Conservation (phyloP, 2,797 vertebrate genomes). For the Lemur catta region DNA sequence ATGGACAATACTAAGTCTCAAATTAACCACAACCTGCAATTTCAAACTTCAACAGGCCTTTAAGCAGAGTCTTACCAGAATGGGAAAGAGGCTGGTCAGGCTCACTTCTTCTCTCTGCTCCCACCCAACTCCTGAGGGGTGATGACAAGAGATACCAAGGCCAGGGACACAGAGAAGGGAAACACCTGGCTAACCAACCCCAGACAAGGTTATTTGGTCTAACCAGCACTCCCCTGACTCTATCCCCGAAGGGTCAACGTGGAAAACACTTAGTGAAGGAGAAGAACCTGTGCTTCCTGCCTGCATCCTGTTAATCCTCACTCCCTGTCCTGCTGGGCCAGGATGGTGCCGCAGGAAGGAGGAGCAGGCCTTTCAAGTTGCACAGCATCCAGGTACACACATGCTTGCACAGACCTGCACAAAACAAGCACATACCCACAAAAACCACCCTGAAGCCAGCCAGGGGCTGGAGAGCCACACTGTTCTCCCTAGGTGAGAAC, state of each 20-base stretch:
- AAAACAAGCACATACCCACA: background rate
- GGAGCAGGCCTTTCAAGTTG: background rate
- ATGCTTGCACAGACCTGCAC: fast-evolving
- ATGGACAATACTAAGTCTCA: background rate
- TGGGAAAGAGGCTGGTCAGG: background rate
- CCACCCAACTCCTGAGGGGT: background rate
- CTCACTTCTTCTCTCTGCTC: background rate
- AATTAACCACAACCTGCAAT: background rate
- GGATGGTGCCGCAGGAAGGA: fast-evolving
- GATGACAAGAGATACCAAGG: background rate
- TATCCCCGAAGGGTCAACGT: background rate
- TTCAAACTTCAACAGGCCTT: background rate
- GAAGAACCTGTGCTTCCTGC: background rate
- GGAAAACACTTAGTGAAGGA: background rate
- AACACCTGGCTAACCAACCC: background rate
- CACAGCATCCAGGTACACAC: background rate
- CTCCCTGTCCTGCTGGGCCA: background rate
- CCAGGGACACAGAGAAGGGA: background rate
- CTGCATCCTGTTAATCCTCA: background rate
- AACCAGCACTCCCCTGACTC: background rate
- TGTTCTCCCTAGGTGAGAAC: background rate
- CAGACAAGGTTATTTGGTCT: background rate
- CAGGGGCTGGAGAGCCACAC: background rate
- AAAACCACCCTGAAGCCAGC: background rate
- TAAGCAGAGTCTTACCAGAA: background rate